Conservation (phyloP, 2,888 invertebrate genomes). For the Lasioglossum lativentre region DNA sequence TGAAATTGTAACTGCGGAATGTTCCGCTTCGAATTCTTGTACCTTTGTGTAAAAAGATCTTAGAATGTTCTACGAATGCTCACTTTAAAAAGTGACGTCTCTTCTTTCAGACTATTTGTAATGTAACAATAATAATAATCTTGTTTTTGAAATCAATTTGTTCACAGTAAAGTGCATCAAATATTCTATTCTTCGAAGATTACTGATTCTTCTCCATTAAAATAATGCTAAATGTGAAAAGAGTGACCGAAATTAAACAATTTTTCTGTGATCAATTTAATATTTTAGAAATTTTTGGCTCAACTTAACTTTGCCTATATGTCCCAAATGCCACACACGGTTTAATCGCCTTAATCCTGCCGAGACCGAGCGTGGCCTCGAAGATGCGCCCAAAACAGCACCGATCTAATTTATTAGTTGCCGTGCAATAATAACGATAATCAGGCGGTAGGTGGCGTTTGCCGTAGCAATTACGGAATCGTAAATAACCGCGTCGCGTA, state of each 20-base stretch:
- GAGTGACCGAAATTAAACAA: too few species aligned
- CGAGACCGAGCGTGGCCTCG: neutral
- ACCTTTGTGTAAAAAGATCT: too few species aligned
- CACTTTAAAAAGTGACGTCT: too few species aligned
- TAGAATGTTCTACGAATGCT: too few species aligned
- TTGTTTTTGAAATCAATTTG: neutral
- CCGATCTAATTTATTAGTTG: slow-evolving; percentile 30
- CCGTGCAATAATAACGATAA: slow-evolving; percentile 35
- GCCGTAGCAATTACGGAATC: slow-evolving; percentile 47
- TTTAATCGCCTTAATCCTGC: neutral
- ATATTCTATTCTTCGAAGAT: too few species aligned
- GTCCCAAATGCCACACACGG: neutral
- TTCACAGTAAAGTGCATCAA: too few species aligned
- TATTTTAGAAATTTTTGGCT: neutral
- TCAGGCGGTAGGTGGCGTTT: slow-evolving; percentile 34
- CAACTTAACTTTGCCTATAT: neutral
- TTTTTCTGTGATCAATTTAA: neutral
- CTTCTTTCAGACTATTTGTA: too few species aligned
- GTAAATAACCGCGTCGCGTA: slow-evolving; percentile 57
- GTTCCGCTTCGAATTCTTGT: neutral
- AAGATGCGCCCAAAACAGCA: slow-evolving; percentile 14
- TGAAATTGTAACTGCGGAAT: neutral
- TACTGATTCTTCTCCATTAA: too few species aligned
- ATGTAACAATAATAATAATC: too few species aligned
- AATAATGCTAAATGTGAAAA: too few species aligned